Conservation (phyloP, 2,113 vertebrate genomes). For the Oostethus manadensis region DNA sequence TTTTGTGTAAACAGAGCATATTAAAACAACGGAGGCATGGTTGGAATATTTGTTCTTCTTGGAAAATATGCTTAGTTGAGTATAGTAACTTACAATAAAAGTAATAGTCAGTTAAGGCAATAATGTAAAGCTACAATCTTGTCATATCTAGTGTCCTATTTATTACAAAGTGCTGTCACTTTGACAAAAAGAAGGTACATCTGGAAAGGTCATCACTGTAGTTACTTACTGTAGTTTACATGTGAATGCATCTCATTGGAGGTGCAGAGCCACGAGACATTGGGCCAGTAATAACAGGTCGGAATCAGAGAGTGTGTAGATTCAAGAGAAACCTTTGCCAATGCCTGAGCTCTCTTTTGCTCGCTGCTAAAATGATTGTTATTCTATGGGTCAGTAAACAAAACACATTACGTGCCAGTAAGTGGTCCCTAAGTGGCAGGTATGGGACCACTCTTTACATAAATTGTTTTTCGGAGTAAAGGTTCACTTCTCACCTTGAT, state of each 20-base stretch:
- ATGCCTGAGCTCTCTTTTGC: constrained; percentile 11
- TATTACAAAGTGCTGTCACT: too few species aligned
- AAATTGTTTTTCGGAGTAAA: constrained; percentile 26
- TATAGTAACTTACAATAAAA: too few species aligned
- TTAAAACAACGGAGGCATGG: too few species aligned
- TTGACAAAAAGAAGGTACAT: too few species aligned
- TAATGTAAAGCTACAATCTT: too few species aligned
- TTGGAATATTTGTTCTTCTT: too few species aligned
- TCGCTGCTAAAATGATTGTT: constrained; percentile 39
- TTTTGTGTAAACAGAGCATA: too few species aligned
- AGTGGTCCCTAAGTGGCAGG: constrained; percentile 26
- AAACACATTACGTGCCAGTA: constrained; percentile 27
- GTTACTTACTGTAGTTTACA: too few species aligned
- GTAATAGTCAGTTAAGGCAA: too few species aligned
- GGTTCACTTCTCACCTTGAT: constrained; percentile 30
- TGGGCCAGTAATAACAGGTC: constrained; percentile 7
- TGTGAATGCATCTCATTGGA: neutral
- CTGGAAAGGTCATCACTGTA: too few species aligned
- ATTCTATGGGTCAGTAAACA: constrained; percentile 46
- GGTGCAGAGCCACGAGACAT: neutral
- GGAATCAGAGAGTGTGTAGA: neutral
- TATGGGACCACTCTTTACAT: constrained; percentile 21
- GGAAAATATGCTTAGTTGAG: too few species aligned
- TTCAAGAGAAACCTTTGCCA: constrained; percentile 26
- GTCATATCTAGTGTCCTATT: too few species aligned